Base-by-base conservation (phyloP, 2,797 vertebrate species). In the Rhinella marina region DNA sequence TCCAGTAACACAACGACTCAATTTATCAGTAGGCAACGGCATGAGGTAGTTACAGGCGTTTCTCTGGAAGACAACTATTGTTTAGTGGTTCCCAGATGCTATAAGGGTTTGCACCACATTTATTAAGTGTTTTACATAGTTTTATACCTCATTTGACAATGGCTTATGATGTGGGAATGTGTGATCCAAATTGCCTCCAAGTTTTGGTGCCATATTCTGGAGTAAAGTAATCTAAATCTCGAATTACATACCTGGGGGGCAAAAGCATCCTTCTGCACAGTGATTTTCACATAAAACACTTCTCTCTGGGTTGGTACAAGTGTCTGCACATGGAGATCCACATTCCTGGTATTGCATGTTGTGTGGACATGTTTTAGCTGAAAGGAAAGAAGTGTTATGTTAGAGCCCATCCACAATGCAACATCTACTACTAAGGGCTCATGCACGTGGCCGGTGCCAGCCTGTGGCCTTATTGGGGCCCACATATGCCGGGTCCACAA, bases 221-320 rank as follows among this genome's bases (percentile, higher is more conserved):
- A 0, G 3, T 41, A 41, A 41, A 41, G 32, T 41, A 41, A 41
- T 0, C 32, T 5, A 57, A 13, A 73, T 21, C 41, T 64, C 3
- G 12, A 84, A 56, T 3, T 10, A 41, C 76, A 54, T 93, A 92
- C 96, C 94, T 84, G 93, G 59, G 0, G 95, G 94, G 72, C 96
- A 96, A 91, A 95, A 70, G 1, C 96, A 96, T 64, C 95, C 95
- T 0, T 94, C 94, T 48, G 91, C 80, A 2, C 96, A 96, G 57
- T 96, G 95, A 66, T 95, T 94, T 86, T 95, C 95, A 29, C 96
- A 96, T 83, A 95, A 90, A 11, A 85, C 91, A 6, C 94, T 93
- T 61, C 85, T 91, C 80, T 94, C 94, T 0, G 87, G 92, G 87
- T 96, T 96, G 91, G 94, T 94, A 89, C 96, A 96, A 0, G 95